phyloP scores from a whole-genome alignment of 2,113 vertebrate species.

The Labeo rohita region DNA sequence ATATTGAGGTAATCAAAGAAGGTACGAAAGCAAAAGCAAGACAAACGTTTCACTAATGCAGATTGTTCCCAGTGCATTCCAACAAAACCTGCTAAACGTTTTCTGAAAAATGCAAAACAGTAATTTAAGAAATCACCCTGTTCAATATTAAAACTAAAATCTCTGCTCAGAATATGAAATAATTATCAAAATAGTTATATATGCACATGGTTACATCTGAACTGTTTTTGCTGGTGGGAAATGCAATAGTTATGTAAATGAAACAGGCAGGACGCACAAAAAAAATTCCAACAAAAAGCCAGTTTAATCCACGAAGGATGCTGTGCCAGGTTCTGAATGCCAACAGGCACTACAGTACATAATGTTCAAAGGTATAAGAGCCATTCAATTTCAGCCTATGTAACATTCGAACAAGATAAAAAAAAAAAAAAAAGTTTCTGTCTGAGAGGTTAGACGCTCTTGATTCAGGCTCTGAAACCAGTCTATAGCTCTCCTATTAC shows the following conservation, averaged over 20 bases:
- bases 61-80: background rate
- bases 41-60: background rate
- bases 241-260: slow-evolving; percentile 30
- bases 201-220: background rate
- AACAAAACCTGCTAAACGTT: background rate
- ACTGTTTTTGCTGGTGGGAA: background rate
- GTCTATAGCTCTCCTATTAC: background rate
- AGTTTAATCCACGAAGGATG: background rate
- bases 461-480: background rate
- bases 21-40: slow-evolving; percentile 35
- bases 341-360: background rate
- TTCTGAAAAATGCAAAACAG: slow-evolving; percentile 7
- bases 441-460: background rate
- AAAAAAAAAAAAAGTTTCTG: background rate
- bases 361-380: background rate
- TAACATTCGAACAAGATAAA: background rate
- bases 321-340: background rate
- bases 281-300: background rate
- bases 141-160: slow-evolving; percentile 3
- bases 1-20: slow-evolving; percentile 15
- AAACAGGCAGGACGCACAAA: background rate
- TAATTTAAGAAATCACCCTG: background rate
- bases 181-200: slow-evolving; percentile 2
- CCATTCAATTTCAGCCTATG: background rate
- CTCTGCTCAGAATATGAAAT: background rate